Conservation (phyloP, 2,113 vertebrate genomes). For the Gymnocephalus cernua region DNA sequence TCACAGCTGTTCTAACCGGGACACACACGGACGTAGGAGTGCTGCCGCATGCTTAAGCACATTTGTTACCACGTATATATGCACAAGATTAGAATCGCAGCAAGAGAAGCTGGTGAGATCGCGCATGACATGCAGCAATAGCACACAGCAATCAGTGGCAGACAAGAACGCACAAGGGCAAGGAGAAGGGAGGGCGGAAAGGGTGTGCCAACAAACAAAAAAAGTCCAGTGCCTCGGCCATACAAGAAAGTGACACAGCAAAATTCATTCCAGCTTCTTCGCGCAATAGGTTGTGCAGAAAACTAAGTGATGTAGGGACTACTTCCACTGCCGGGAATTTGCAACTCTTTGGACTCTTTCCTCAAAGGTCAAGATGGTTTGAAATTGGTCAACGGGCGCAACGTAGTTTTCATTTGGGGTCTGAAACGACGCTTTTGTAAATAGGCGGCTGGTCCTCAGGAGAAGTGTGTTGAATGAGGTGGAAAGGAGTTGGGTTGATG, state of each 20-base stretch:
- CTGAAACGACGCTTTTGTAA: not conserved
- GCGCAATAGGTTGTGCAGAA: not conserved
- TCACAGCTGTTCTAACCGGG: constrained; percentile 5
- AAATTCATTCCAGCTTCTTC: not conserved
- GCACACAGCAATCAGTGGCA: constrained; percentile 9
- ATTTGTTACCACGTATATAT: not conserved
- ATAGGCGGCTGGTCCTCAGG: not conserved
- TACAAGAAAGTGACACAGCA: not conserved
- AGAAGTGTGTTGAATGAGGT: not conserved
- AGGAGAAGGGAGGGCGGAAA: not conserved
- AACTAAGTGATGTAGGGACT: not conserved
- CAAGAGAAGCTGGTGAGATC: constrained; percentile 15
- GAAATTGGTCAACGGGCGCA: not conserved
- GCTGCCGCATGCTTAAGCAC: not conserved
- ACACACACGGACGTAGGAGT: not conserved
- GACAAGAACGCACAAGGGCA: constrained; percentile 19
- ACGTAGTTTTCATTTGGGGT: not conserved
- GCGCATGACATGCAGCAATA: not conserved
- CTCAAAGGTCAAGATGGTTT: not conserved
- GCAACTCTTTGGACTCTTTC: not conserved
- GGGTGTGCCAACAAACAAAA: not conserved
- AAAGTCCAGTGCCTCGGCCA: not conserved
- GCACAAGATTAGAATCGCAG: not conserved
- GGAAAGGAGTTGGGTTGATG: not conserved
- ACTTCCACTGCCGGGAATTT: not conserved